These are phyloP conservation scores for Phrynosoma platyrhinos DNA, from an alignment of 2,113 vertebrate genomes.

Conservation along the genomic window DNA sequence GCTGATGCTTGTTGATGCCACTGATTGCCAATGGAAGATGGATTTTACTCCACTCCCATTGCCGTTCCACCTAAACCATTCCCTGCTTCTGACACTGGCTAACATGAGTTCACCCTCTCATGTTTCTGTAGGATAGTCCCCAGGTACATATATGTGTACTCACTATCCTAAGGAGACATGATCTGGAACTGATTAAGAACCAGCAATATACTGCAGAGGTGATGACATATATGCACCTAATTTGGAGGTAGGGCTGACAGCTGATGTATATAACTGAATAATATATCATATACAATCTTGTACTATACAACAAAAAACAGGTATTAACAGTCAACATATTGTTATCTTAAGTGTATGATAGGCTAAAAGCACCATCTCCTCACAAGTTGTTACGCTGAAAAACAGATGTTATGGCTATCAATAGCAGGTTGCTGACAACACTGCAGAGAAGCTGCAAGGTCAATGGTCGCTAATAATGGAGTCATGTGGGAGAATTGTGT, in stretches of 20 bases:
- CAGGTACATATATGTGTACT: background rate
- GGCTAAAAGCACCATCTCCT: background rate
- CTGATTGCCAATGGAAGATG: no score
- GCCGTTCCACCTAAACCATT: background rate
- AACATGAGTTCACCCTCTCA: background rate
- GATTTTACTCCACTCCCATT: background rate
- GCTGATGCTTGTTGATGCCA: background rate
- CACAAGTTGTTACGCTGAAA: background rate
- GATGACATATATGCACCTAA: background rate
- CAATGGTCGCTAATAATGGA: background rate
- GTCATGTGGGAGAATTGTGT: rapidly evolving
- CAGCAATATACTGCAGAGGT: background rate
- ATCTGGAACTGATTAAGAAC: background rate
- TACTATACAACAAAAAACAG: background rate
- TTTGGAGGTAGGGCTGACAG: background rate
- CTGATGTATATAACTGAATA: background rate
- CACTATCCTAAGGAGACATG: background rate
- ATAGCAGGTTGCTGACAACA: background rate
- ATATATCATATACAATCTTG: background rate
- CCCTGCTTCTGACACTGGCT: background rate
- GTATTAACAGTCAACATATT: background rate
- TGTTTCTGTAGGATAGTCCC: slow-evolving; percentile 6
- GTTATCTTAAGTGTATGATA: background rate
- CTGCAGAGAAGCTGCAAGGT: background rate
- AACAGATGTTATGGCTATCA: background rate